Percentiles rank a stretch among this genome's conserved stretches.
phyloP scores from a whole-genome alignment of 2,797 vertebrate species.

The Cryptoprocta ferox region DNA sequence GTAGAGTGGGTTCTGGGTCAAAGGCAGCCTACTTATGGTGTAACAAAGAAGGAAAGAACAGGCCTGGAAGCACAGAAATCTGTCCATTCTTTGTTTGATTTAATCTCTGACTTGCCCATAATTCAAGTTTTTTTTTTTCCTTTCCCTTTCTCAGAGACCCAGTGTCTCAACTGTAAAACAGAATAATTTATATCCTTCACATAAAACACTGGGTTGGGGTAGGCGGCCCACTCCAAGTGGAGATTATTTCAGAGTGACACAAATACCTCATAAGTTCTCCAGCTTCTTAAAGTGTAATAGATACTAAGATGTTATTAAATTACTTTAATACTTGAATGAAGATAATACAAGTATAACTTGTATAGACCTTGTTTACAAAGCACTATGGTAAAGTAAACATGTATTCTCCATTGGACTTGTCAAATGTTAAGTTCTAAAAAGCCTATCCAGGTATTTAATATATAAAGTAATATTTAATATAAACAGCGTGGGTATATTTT shows the following conservation, averaged over 20 bases:
- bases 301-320: not conserved
- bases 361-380: not conserved
- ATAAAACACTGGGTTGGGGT: constrained; percentile 20
- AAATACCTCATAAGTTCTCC: not conserved
- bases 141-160: constrained; percentile 60
- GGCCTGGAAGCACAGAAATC: not conserved
- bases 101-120: constrained; percentile 58
- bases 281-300: constrained; percentile 14
- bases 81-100: constrained; percentile 51
- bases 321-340: constrained; percentile 29
- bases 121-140: constrained; percentile 56
- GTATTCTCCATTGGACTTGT: not conserved
- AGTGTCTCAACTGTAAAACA: constrained; percentile 45
- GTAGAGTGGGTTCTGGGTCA: not conserved
- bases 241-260: constrained; percentile 40
- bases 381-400: constrained; percentile 5
- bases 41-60: constrained; percentile 36
- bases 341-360: constrained; percentile 10
- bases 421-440: constrained; percentile 31
- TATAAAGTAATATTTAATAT: constrained; percentile 16
- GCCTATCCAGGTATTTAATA: not conserved
- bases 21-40: not conserved
- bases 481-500: not conserved
- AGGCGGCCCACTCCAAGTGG: not conserved
- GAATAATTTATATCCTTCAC: constrained; percentile 64